Evolutionary conservation across 2,113 vertebrate genomes (phyloP).

Genomic region (Forbesichthys agassizii): DNA sequence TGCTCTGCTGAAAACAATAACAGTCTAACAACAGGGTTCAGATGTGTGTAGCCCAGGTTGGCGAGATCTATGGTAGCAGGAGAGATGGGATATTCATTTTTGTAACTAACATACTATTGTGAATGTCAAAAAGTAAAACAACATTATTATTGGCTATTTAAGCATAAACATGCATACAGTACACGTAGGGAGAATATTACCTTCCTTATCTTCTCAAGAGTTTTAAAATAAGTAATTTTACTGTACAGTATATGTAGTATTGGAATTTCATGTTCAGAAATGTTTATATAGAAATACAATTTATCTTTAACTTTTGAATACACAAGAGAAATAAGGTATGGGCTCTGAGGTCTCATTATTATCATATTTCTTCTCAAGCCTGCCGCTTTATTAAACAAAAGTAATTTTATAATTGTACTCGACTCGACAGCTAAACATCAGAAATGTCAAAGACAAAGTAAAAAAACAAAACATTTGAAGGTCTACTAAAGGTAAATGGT

Average conservation of each 20-base stretch:
- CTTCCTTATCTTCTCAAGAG: not conserved
- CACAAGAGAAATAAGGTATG: too few relatives aligned
- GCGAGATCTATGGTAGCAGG: constrained; percentile 3
- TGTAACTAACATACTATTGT: constrained; percentile 12
- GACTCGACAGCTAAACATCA: not conserved
- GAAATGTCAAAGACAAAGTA: not conserved
- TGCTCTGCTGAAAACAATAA: constrained; percentile 46
- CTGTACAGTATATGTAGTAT: too few relatives aligned
- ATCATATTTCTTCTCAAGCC: too few relatives aligned
- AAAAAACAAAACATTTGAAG: constrained; percentile 7
- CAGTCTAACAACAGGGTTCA: constrained; percentile 33
- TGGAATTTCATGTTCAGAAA: too few relatives aligned
- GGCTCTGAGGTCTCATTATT: too few relatives aligned
- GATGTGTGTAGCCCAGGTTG: constrained; percentile 39
- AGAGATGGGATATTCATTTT: constrained; percentile 30
- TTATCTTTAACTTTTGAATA: too few relatives aligned
- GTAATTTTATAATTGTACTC: not conserved
- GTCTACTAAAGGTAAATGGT: constrained; percentile 5
- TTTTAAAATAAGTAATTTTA: not conserved
- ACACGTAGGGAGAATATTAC: not conserved
- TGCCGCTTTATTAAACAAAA: too few relatives aligned
- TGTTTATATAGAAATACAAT: not conserved
- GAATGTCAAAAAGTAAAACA: constrained; percentile 32
- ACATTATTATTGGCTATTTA: constrained; percentile 21
- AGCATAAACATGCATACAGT: constrained; percentile 19